Evolutionary conservation across 1,140 invertebrate genomes (phyloP).

Genomic region (Drosophila ambigua): DNA sequence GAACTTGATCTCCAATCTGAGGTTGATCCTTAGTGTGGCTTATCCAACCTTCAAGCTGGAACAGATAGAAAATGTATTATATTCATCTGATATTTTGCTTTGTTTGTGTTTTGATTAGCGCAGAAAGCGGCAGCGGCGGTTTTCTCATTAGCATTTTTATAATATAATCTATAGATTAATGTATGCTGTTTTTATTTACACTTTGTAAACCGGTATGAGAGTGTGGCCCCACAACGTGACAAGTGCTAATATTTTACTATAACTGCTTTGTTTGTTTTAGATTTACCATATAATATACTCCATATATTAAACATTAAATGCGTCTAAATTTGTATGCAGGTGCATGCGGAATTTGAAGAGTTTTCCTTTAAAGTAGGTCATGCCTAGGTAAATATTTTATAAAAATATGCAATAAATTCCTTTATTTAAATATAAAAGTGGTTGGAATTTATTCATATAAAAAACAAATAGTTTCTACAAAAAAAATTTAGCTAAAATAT

Average conservation of each 20-base stretch:
- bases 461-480: too few relatives aligned
- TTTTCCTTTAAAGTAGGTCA: neutral
- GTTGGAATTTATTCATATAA: too few relatives aligned
- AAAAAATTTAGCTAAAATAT: too few relatives aligned
- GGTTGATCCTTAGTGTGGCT: neutral
- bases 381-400: neutral
- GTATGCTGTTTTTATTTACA: slow-evolving; percentile 22
- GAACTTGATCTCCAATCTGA: slow-evolving; percentile 4
- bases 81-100: slow-evolving; percentile 16
- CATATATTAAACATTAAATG: neutral
- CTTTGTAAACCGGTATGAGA: slow-evolving; percentile 36
- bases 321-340: too few relatives aligned
- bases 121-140: neutral
- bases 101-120: slow-evolving; percentile 43
- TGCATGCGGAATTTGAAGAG: neutral
- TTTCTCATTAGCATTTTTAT: slow-evolving; percentile 24
- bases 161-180: slow-evolving; percentile 23
- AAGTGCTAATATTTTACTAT: slow-evolving; percentile 27
- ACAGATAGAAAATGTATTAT: slow-evolving; percentile 16
- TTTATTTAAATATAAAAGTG: too few relatives aligned
- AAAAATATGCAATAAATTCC: neutral
- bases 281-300: neutral
- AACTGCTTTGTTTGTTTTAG: neutral
- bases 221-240: slow-evolving; percentile 43
- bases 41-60: slow-evolving; percentile 29